Evolutionary conservation across 2,113 vertebrate genomes (phyloP).

Genomic region (Tachuris rubrigastra): DNA sequence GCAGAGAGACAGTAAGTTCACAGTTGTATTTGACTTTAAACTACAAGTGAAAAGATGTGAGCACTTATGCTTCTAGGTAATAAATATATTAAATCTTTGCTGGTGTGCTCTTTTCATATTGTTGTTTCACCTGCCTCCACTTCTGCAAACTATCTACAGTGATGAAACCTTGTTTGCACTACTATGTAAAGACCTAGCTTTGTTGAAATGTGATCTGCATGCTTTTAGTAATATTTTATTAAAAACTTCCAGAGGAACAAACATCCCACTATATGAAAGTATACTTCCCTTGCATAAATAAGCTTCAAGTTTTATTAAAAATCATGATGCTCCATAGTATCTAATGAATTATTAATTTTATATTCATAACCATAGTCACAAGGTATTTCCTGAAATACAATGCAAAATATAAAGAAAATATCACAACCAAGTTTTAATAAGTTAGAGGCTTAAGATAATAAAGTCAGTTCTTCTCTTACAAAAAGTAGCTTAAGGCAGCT

Average conservation of each 20-base stretch:
- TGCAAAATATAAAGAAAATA: constrained; percentile 37
- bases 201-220: neutral
- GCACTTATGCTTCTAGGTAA: neutral
- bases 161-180: neutral
- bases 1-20: neutral
- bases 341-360: constrained; percentile 41
- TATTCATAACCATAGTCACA: neutral
- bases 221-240: constrained; percentile 8
- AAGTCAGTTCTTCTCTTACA: neutral
- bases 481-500: neutral
- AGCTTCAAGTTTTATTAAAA: constrained; percentile 48
- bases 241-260: neutral
- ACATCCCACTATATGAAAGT: neutral
- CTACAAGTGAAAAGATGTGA: neutral
- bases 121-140: neutral
- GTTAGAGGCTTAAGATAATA: neutral
- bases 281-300: constrained; percentile 19
- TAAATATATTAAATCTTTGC: neutral
- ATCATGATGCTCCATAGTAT: neutral
- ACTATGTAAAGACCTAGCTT: neutral
- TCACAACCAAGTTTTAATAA: constrained; percentile 4
- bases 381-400: constrained; percentile 5
- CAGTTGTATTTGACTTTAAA: neutral
- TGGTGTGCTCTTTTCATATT: neutral
- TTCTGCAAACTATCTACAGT: neutral